Percentiles rank a stretch among this genome's conserved stretches.
phyloP scores from a whole-genome alignment of 2,113 vertebrate genomes.

The Echinops telfairi region DNA sequence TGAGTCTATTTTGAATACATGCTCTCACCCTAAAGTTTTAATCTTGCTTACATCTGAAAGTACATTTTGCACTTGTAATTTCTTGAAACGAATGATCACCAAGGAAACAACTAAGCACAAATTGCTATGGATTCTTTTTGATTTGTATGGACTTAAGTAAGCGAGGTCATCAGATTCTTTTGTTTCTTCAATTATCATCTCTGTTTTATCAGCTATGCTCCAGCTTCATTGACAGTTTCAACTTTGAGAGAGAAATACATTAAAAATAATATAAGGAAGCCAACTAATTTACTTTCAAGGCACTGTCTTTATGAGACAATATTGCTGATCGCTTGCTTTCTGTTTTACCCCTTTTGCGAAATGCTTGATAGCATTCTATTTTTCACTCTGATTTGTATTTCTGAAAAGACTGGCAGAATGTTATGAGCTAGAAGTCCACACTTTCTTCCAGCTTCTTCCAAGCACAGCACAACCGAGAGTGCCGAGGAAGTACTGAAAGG shows the following conservation, averaged over 20 bases:
- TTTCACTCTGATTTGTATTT: conserved; percentile 80
- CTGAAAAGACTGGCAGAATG: conserved; percentile 78
- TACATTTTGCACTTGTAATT: conserved; percentile 43
- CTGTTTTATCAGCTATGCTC: conserved; percentile 68
- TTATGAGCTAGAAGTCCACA: conserved; percentile 45
- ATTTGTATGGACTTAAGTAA: conserved; percentile 71
- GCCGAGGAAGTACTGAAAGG: neutral
- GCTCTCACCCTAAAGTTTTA: neutral
- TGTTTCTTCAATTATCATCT: conserved; percentile 67
- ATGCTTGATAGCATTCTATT: conserved; percentile 64
- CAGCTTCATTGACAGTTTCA: conserved; percentile 73
- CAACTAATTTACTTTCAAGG: conserved; percentile 76
- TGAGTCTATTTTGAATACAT: neutral
- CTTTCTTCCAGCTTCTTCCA: conserved; percentile 23
- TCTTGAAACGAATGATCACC: conserved; percentile 61
- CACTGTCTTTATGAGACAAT: conserved; percentile 67
- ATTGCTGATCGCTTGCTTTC: conserved; percentile 74
- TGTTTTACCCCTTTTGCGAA: conserved; percentile 39
- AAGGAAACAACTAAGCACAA: conserved; percentile 63
- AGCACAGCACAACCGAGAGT: neutral
- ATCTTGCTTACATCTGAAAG: neutral
- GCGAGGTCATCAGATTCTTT: conserved; percentile 63
- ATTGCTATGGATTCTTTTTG: conserved; percentile 78
- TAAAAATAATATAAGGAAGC: conserved; percentile 73
- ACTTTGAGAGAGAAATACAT: conserved; percentile 71